A percentile compares a stretch with the other conserved stretches of the same genome.
These are phyloP conservation scores for Tetrapedia diversipes DNA, from an alignment of 2,888 invertebrate genomes.

Conservation along the genomic window DNA sequence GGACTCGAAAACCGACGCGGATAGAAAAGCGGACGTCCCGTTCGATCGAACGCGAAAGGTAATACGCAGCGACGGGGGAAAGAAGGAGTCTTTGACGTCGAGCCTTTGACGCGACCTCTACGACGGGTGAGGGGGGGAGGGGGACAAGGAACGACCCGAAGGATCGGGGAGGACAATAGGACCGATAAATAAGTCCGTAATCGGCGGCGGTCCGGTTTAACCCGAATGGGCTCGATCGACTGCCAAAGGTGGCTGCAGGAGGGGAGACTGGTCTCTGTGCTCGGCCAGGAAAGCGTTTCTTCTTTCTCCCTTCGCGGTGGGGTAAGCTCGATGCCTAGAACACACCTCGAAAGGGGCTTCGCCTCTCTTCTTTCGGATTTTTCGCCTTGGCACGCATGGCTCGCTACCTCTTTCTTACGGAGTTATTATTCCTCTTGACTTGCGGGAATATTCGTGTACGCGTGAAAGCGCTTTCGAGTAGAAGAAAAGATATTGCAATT, in stretches of 20 bases:
- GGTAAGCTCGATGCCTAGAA: conserved; percentile 28
- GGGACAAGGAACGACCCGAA: conserved; percentile 14
- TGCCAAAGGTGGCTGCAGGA: conserved; percentile 69
- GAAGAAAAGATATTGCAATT: conserved; percentile 59
- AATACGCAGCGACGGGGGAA: conserved; percentile 66
- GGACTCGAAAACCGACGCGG: conserved; percentile 60
- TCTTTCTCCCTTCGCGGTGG: neutral
- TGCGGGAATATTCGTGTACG: conserved; percentile 30
- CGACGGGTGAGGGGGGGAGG: too few relatives aligned
- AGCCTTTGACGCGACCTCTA: conserved; percentile 53
- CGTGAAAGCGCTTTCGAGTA: conserved; percentile 36
- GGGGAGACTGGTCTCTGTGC: conserved; percentile 12
- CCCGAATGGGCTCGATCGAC: conserved; percentile 67
- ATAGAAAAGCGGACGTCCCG: conserved; percentile 61
- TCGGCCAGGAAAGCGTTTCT: conserved; percentile 16
- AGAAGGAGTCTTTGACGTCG: conserved; percentile 53
- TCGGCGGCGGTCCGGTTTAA: conserved; percentile 68
- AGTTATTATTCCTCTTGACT: conserved; percentile 37
- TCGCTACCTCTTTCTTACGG: conserved; percentile 13
- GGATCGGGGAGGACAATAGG: conserved; percentile 61
- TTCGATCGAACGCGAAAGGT: conserved; percentile 58
- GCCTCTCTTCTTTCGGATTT: conserved; percentile 8
- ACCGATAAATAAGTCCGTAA: conserved; percentile 75
- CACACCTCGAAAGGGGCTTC: conserved; percentile 44
- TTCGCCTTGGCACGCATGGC: conserved; percentile 23